Conservation (phyloP, 2,797 vertebrate genomes). For the Gallinago solitaria region DNA sequence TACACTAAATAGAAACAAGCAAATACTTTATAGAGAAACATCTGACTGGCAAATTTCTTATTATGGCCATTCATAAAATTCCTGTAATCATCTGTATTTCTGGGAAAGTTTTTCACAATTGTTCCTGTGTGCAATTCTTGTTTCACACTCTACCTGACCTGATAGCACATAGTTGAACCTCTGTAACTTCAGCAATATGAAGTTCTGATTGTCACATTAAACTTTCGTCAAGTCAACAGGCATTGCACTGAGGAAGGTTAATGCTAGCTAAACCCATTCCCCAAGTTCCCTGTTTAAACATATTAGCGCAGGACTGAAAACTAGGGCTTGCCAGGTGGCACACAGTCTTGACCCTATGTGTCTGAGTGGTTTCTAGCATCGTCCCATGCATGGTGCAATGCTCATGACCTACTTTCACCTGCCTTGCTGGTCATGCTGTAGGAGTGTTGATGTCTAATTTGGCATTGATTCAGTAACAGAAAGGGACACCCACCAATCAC, state of each 20-base stretch:
- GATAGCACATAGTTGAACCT: background rate
- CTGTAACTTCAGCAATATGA: background rate
- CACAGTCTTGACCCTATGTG: background rate
- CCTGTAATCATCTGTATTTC: background rate
- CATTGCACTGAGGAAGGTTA: background rate
- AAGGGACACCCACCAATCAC: background rate
- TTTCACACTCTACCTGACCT: background rate
- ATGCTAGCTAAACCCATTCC: background rate
- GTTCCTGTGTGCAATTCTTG: background rate
- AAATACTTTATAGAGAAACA: background rate
- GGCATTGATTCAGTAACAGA: background rate
- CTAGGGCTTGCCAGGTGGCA: background rate
- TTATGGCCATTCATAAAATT: background rate
- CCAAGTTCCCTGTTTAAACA: accelerated
- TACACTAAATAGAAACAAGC: background rate
- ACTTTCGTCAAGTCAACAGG: background rate
- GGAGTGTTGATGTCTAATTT: background rate
- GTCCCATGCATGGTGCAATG: background rate
- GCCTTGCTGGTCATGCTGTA: background rate
- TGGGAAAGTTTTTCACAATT: background rate
- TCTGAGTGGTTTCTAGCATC: background rate
- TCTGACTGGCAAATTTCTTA: background rate
- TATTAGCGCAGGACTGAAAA: background rate
- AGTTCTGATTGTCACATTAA: background rate
- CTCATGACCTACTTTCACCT: background rate